Base-by-base conservation (phyloP, 1,140 invertebrate species). In the Eriosoma lanigerum region DNA sequence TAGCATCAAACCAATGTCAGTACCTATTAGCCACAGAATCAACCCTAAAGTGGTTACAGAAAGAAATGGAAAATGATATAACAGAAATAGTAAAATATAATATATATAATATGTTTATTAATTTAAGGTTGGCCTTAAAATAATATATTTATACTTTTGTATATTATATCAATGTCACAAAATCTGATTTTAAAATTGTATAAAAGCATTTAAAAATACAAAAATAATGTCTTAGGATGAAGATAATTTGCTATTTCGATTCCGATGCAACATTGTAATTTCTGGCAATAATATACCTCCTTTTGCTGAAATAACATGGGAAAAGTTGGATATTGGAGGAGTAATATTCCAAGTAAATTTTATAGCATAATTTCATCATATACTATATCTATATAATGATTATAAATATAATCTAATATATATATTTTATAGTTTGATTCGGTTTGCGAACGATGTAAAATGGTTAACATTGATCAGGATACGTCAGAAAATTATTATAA, bases 381-480 rank as follows among this genome's bases (percentile, higher is more conserved):
- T 9, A 29, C 0, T 9, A 1, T 15, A n/a, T n/a, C n/a, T n/a
- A n/a, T n/a, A n/a, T n/a, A n/a, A n/a, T 38, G 19, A 5, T 21
- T 19, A 21, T 21, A n/a, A n/a, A n/a, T n/a, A n/a, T n/a, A n/a
- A n/a, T n/a, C n/a, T n/a, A 29, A 32, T 32, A 44, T 12, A 4
- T n/a, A 12, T 24, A 13, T n/a, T 66, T 88, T 88, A 60, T 84
- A 94, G 90, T 89, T 92, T 60, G 89, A 91, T 82, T 92, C 93
- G 3, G 88, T 89, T 48, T 98, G 96, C 84, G 91, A 90, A 13
- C 89, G 96, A 80, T 98, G 96, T 86, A 94, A 96, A 86, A 97
- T 97, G 93, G 92, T 98, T 64, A 97, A 95, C 83, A 93, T 97
- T 81, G 92, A 97, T 87, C 96, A 96, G 87, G 87, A 88, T 17